A percentile compares a stretch with the other conserved stretches of the same genome.
Evolutionary conservation across 2,888 invertebrate genomes (phyloP).

Genomic region (Linhomoeus sp.): DNA sequence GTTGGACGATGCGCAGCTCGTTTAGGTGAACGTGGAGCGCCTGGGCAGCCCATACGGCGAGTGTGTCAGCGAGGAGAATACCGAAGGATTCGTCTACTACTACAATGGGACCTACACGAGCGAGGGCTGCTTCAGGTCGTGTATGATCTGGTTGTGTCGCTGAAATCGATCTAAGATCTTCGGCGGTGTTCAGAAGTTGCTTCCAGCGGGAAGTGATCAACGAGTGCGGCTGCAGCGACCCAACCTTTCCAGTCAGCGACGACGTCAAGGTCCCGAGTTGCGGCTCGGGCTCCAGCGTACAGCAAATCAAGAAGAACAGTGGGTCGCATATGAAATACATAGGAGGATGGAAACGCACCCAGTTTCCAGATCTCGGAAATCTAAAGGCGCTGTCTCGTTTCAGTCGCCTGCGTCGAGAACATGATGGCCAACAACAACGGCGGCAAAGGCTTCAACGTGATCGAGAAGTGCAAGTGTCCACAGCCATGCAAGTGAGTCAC

Average conservation of each 20-base stretch:
- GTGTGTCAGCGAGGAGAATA: too few species aligned
- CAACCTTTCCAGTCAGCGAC: conserved; percentile 8
- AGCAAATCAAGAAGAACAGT: neutral
- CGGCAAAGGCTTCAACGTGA: conserved; percentile 13
- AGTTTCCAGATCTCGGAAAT: too few species aligned
- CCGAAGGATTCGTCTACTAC: conserved; percentile 9
- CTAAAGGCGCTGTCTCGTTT: too few species aligned
- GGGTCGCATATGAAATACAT: neutral
- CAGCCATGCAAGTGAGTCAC: conserved; percentile 18
- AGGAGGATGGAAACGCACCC: too few species aligned
- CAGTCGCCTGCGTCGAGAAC: conserved; percentile 14
- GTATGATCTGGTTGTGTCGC: too few species aligned
- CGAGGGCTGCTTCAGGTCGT: conserved; percentile 29
- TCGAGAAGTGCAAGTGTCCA: conserved; percentile 19
- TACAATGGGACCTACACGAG: conserved; percentile 14
- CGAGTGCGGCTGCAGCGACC: conserved; percentile 24
- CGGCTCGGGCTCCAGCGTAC: conserved; percentile 4
- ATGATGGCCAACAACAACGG: too few species aligned
- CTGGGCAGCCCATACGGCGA: conserved; percentile 26
- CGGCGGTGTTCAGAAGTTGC: neutral
- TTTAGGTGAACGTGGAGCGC: conserved; percentile 17
- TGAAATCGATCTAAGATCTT: neutral
- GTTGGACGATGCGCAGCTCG: too few species aligned
- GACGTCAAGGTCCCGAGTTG: neutral
- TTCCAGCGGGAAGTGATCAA: conserved; percentile 20